These are phyloP conservation scores for Trichomycterus rosablanca DNA, from an alignment of 2,113 vertebrate species.

Conservation along the genomic window DNA sequence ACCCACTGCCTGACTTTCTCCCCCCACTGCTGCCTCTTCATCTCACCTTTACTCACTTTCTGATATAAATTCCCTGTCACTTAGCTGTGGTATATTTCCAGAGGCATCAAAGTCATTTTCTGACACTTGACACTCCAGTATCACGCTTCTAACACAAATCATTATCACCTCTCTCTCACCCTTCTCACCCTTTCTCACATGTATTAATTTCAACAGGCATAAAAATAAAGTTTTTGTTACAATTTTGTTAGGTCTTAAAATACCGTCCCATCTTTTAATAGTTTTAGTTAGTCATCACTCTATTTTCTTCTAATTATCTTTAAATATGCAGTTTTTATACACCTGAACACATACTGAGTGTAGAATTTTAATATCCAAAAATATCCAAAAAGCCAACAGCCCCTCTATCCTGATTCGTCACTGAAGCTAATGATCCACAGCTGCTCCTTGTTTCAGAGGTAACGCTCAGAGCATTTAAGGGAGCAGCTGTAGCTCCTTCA, in stretches of 20 bases:
- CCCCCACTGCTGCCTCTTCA: neutral
- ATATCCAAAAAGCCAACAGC: too few species aligned
- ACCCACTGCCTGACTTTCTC: slow-evolving; percentile 24
- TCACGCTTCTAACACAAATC: slow-evolving; percentile 29
- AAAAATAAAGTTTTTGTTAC: neutral
- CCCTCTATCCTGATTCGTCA: too few species aligned
- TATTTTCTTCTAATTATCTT: too few species aligned
- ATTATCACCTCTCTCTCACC: slow-evolving; percentile 23
- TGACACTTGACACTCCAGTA: slow-evolving; percentile 14
- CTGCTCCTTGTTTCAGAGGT: too few species aligned
- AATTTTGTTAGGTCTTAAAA: neutral
- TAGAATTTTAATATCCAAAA: too few species aligned
- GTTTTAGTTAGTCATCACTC: too few species aligned
- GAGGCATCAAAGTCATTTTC: slow-evolving; percentile 5
- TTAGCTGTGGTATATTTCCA: neutral
- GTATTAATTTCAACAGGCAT: too few species aligned
- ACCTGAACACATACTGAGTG: too few species aligned
- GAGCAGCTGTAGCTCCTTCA: too few species aligned
- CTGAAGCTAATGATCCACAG: too few species aligned
- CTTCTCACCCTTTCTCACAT: neutral
- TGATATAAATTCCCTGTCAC: neutral
- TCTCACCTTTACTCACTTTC: slow-evolving; percentile 17
- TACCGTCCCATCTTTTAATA: neutral
- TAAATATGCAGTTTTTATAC: too few species aligned
- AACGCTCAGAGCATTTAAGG: too few species aligned